Base-by-base conservation (phyloP, 2,888 invertebrate genomes). In the Microdon myrmicae region DNA sequence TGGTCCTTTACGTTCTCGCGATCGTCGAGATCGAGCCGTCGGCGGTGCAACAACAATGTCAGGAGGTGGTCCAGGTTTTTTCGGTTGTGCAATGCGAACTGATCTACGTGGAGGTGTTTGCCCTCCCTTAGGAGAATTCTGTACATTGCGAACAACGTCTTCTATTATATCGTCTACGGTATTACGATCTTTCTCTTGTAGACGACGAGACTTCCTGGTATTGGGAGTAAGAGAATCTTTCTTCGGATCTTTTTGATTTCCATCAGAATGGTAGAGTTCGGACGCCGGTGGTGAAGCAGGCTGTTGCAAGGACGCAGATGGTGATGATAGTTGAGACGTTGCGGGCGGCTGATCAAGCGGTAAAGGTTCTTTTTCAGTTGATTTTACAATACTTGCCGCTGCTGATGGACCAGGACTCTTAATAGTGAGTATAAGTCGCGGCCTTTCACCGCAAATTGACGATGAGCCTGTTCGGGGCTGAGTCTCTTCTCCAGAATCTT, bases 161-260 rank as follows among this genome's bases (percentile, higher is more conserved):
- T 96, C 95, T 67, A 94, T 94, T 8, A 91, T 86, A 71, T 93
- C 94, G 74, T 96, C 95, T 6, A 92, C 86, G 1, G 90, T 89
- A 59, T 84, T 90, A 55, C 90, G 83, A 72, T 90, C 90, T 73
- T 88, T 87, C 74, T 92, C 91, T 72, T 89, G 90, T 44, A 93
- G 80, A 59, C 93, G 83, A 51, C 90, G 83, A 0, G 92, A 93
- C 77, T 93, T 92, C 39, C 93, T 83, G 0, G 92, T 92, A 67
- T 90, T 90, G 3, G 71, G 71, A 3, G 70, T 61, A 29, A 68
- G 71, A 39, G 71, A 73, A 34, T 79, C 77, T 12, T 73, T 71
- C 17, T 68, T 73, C 13, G 60, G 44, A 19, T 56, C 44, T 35
- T 44, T 53, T 16, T 22, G 4, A 2, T 13, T 60, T 43, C 22